phyloP scores from a whole-genome alignment of 2,888 invertebrate genomes.

The Hydrotaea diabolus region DNA sequence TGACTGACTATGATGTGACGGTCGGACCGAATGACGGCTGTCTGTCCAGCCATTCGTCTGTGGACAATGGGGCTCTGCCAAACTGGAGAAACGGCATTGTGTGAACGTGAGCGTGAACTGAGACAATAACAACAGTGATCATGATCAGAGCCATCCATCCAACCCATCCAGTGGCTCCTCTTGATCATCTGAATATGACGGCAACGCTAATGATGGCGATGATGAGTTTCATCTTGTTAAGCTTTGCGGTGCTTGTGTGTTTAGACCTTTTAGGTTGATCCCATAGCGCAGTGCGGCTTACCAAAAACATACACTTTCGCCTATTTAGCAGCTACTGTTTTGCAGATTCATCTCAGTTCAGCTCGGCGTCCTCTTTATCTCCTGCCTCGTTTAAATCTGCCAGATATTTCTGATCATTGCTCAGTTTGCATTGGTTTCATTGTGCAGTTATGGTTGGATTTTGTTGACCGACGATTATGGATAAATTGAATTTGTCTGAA shows the following conservation, averaged over 20 bases:
- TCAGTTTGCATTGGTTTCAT: conserved; percentile 27
- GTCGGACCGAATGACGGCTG: too few relatives aligned
- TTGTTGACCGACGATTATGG: conserved; percentile 46
- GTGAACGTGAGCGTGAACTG: conserved; percentile 55
- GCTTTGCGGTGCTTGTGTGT: conserved; percentile 56
- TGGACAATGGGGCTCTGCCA: conserved; percentile 41
- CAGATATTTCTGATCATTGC: conserved; percentile 46
- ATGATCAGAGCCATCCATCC: conserved; percentile 30
- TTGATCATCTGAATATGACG: conserved; percentile 17
- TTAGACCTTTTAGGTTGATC: conserved; percentile 61
- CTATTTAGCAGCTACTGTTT: conserved; percentile 70
- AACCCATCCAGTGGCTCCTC: neutral
- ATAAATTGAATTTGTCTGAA: conserved; percentile 78
- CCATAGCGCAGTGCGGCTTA: conserved; percentile 35
- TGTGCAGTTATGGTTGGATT: conserved; percentile 34
- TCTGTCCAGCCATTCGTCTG: conserved; percentile 28
- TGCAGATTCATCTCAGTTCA: neutral
- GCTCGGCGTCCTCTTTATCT: conserved; percentile 34
- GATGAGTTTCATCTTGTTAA: conserved; percentile 64
- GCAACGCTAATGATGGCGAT: conserved; percentile 7
- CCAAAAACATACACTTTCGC: conserved; percentile 55
- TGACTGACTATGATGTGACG: conserved; percentile 38
- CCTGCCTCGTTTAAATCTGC: conserved; percentile 46
- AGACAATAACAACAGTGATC: conserved; percentile 33
- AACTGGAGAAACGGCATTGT: conserved; percentile 45